Base-by-base conservation (phyloP, 2,113 vertebrate genomes). In the Ramphastos sulfuratus region DNA sequence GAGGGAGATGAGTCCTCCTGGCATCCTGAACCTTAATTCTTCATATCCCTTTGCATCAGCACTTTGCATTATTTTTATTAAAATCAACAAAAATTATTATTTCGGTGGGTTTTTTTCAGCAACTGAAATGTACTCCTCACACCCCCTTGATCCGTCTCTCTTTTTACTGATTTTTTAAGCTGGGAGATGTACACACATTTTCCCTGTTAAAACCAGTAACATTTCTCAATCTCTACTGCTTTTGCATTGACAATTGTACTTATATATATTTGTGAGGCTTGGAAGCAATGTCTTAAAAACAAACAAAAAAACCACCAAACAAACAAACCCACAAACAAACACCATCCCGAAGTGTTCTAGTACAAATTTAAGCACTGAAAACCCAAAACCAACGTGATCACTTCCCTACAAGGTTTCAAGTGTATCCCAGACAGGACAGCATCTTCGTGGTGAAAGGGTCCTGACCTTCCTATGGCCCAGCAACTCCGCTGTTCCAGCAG, bases 401-500 rank as follows among this genome's bases (percentile, higher is more conserved):
- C 15, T 31, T 10, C 18, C 18, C 54, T 50, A 12, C 16, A 65
- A 74, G 66, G 2, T 50, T 35, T 81, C 82, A 24, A 76, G 63
- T 13, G 21, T 58, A 7, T 7, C 27, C 61, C 24, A 55, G n/a
- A 17, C 6, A 74, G 31, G 44, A 35, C 8, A 56, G 37, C 1
- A 10, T 14, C 58, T 84, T 54, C 46, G 56, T 11, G 55, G 59
- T 6, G 50, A 55, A 69, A 79, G 35, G 7, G 28, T 12, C 64
- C 35, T 3, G 10, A 82, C 37, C 33, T 15, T 80, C 52, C 67
- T 2, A 27, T 0, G 0, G 28, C 37, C 28, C 27, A 0, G 52
- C 0, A 0, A 31, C 61, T 37, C 83, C 76, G 79, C 55, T 27
- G 69, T 59, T 90, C 73, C 37, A 67, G 66, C 54, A 60, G 16